Evolutionary conservation across 2,797 vertebrate genomes (phyloP), one percentile per base, ranked within the genome.

Genomic region (Buceros bicornis): DNA sequence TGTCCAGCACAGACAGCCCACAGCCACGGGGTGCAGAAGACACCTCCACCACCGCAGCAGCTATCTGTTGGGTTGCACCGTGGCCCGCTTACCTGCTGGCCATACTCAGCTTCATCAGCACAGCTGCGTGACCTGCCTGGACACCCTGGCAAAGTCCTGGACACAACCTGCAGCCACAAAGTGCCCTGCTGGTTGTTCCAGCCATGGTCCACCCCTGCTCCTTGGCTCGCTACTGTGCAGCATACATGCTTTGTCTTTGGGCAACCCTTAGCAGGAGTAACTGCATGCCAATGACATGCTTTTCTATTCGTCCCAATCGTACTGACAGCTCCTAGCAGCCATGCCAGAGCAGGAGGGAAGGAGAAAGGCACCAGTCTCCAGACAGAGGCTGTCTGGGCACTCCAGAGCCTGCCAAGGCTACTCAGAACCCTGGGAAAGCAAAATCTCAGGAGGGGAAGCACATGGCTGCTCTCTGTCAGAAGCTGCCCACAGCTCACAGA

Each of bases 391-490:
- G 18, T 21, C 35, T 6, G 13, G 31, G 18, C 42, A 56, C 29
- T 11, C 33, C 2, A 53, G 31, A 65, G 67, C 37, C 40, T 54
- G 28, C 62, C 21, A 53, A 78, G 47, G 54, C 21, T 74, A 43
- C 51, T 60, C 33, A 54, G 53, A 82, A 48, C 21, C 93, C 60
- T 0, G 1, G 42, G n/a, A 66, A 21, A 60, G 54, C 33, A 45
- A 60, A 89, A 89, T n/a, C 31, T 22, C 29, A 22, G n/a, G 50
- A 77, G 19, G 11, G 42, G n/a, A 67, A 67, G 29, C 12, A n/a
- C 22, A 25, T 0, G 0, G 35, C 14, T 3, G 0, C 35, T 26
- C 20, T 47, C 51, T 35, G 29, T 2, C 3, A 15, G n/a, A 64
- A 35, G 25, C 45, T 72, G 60, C 17, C 47, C 0, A 1, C 0